phyloP scores from a whole-genome alignment of 2,888 invertebrate genomes.

The Drosophila putrida region DNA sequence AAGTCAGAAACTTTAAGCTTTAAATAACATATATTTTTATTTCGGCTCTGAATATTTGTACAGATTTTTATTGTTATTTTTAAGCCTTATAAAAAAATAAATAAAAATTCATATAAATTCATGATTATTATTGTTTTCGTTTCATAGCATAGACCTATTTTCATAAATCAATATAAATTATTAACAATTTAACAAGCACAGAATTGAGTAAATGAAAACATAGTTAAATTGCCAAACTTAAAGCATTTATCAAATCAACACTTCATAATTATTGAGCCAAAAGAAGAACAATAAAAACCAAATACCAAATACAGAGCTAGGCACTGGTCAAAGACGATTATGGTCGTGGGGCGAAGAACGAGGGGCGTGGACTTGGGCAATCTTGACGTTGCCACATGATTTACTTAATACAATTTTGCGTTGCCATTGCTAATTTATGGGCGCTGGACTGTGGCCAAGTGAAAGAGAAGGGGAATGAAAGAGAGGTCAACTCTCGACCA shows the following conservation, averaged over 20 bases:
- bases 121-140: too few species aligned
- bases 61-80: too few species aligned
- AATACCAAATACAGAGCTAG: constrained; percentile 5
- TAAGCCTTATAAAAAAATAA: too few species aligned
- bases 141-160: too few species aligned
- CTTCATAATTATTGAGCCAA: constrained; percentile 54
- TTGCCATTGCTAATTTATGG: constrained; percentile 69
- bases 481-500: constrained; percentile 52
- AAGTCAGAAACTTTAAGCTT: too few species aligned
- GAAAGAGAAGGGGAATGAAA: not conserved
- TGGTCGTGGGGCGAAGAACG: not conserved
- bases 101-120: too few species aligned
- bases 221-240: constrained; percentile 20
- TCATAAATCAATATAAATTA: not conserved
- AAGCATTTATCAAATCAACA: constrained; percentile 50
- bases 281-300: constrained; percentile 36
- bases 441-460: constrained; percentile 25
- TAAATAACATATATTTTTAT: too few species aligned
- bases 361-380: constrained; percentile 18
- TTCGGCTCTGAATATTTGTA: too few species aligned
- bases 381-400: constrained; percentile 59
- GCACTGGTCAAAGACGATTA: constrained; percentile 1
- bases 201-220: not conserved
- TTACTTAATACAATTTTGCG: constrained; percentile 70
- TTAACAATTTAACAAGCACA: not conserved